phyloP scores from a whole-genome alignment of 2,113 vertebrate species.

The Epinephelus cyanopodus region DNA sequence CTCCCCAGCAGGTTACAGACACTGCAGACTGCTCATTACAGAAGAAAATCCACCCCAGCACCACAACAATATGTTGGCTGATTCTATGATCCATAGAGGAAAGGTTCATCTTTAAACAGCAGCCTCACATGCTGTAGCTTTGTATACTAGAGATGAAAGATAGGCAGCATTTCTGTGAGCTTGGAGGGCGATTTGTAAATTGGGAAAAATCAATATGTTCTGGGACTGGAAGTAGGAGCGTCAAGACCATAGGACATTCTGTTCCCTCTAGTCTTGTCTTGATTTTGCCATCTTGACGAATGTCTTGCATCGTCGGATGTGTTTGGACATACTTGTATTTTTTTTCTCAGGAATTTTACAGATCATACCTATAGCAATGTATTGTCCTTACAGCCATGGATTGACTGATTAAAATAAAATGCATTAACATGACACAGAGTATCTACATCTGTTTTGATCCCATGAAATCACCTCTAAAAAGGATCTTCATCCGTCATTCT shows the following conservation, averaged over 20 bases:
- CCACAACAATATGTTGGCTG: neutral
- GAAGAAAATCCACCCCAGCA: conserved; percentile 44
- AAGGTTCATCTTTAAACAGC: neutral
- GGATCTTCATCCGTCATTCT: neutral
- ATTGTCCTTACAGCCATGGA: neutral
- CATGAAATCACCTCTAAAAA: neutral
- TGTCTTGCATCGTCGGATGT: neutral
- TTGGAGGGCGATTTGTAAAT: neutral
- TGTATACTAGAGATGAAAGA: neutral
- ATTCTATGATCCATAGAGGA: conserved; percentile 21
- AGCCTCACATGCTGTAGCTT: neutral
- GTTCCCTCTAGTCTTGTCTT: neutral
- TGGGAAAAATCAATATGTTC: neutral
- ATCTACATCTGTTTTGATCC: neutral
- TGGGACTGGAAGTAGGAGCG: neutral
- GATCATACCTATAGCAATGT: neutral
- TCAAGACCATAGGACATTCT: neutral
- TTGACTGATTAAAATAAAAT: neutral
- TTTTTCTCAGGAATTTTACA: neutral
- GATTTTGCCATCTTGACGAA: neutral
- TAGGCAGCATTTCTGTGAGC: neutral
- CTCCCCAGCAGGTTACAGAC: conserved; percentile 68
- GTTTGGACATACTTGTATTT: neutral
- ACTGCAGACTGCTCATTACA: conserved; percentile 63
- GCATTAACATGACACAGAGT: too few relatives aligned